Conservation (phyloP, 2,888 invertebrate species). For the Chrysotoxum bicinctum region DNA sequence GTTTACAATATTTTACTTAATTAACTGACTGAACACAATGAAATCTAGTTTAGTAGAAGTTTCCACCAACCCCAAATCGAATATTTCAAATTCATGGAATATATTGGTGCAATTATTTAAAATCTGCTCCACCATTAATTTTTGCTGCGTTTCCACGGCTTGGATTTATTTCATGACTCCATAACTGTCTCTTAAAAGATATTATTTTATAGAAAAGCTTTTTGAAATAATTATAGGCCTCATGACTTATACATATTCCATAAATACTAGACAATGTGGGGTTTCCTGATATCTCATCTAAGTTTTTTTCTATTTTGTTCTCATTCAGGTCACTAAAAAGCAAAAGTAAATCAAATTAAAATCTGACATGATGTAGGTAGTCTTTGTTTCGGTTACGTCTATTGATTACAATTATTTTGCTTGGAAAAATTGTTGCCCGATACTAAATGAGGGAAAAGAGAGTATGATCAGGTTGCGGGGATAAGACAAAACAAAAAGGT, state of each 20-base stretch:
- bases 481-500: no score
- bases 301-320: background rate
- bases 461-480: no score
- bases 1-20: no score
- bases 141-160: no score
- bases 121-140: no score
- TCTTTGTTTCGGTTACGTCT: background rate
- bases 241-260: background rate
- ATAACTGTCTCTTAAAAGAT: background rate
- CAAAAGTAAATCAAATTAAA: background rate
- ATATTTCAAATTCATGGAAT: no score
- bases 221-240: background rate
- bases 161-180: background rate
- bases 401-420: background rate
- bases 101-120: no score
- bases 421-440: no score
- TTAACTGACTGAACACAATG: no score
- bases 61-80: no score
- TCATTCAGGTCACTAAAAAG: background rate
- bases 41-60: no score
- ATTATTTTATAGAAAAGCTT: constrained; percentile 3
- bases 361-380: background rate
- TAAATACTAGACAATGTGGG: background rate
- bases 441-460: no score
- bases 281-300: constrained; percentile 1